These are phyloP conservation scores for Candoia aspera DNA, from an alignment of 2,113 vertebrate species.

Conservation along the genomic window DNA sequence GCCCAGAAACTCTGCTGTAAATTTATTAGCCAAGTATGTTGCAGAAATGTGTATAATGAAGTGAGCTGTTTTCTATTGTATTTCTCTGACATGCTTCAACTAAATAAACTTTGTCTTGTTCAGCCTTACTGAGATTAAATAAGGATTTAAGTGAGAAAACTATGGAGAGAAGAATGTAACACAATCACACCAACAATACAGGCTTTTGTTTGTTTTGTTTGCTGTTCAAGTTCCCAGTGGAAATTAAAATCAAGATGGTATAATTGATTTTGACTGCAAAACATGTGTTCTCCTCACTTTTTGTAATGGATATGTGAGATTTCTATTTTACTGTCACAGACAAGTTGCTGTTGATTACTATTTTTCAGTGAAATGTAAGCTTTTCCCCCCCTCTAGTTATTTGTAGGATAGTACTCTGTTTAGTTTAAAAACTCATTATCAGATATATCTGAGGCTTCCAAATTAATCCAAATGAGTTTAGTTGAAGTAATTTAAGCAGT, in stretches of 20 bases:
- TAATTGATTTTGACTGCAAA: slow-evolving; percentile 4
- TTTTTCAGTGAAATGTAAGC: background rate
- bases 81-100: slow-evolving; percentile 37
- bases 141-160: slow-evolving; percentile 49
- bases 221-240: background rate
- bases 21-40: slow-evolving; percentile 38
- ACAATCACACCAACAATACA: slow-evolving; percentile 13
- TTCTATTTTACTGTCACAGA: background rate
- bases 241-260: slow-evolving; percentile 14
- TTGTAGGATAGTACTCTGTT: background rate
- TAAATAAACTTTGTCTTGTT: slow-evolving; percentile 38
- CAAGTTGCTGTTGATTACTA: background rate
- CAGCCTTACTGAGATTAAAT: slow-evolving; percentile 49
- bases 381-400: background rate
- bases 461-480: background rate
- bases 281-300: slow-evolving; percentile 14
- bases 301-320: background rate
- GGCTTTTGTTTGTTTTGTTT: background rate
- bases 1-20: slow-evolving; percentile 50
- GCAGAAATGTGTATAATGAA: slow-evolving; percentile 36
- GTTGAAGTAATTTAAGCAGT: background rate
- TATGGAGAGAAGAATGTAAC: slow-evolving; percentile 26
- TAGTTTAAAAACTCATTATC: background rate
- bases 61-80: slow-evolving; percentile 39
- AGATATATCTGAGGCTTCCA: background rate